phyloP scores from a whole-genome alignment of 2,113 vertebrate species.

The Solenodon paradoxus region DNA sequence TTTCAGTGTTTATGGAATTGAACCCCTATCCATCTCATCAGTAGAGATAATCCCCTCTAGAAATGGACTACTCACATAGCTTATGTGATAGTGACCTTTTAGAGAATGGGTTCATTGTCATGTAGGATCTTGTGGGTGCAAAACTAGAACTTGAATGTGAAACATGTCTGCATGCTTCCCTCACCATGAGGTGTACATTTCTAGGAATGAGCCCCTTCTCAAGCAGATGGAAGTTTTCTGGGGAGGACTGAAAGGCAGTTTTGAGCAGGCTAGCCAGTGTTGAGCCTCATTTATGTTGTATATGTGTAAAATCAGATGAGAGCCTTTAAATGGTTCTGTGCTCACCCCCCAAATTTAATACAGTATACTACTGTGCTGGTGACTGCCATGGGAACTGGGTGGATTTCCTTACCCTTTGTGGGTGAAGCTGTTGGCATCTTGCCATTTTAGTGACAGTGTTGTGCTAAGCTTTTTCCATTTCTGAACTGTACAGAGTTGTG shows the following conservation, averaged over 20 bases:
- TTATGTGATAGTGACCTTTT: background rate
- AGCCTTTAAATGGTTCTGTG: background rate
- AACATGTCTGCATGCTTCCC: background rate
- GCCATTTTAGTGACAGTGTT: background rate
- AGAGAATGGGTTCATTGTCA: background rate
- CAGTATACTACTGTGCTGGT: background rate
- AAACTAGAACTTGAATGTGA: background rate
- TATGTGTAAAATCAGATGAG: background rate
- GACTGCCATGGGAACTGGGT: background rate
- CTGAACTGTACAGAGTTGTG: background rate
- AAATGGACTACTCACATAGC: background rate
- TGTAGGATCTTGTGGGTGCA: background rate
- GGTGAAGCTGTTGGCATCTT: background rate
- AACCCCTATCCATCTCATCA: background rate
- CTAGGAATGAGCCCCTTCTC: background rate
- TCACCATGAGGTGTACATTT: background rate
- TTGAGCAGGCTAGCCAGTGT: background rate
- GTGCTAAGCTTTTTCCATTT: background rate
- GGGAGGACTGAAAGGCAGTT: background rate
- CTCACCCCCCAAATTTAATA: background rate
- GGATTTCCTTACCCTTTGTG: background rate
- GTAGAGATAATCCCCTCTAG: background rate
- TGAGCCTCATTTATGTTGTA: no score
- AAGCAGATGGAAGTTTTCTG: background rate
- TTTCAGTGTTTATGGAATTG: background rate